Evolutionary conservation across 2,888 invertebrate genomes (phyloP), one percentile per base, ranked within the genome.

Genomic region (Volucella zonaria): DNA sequence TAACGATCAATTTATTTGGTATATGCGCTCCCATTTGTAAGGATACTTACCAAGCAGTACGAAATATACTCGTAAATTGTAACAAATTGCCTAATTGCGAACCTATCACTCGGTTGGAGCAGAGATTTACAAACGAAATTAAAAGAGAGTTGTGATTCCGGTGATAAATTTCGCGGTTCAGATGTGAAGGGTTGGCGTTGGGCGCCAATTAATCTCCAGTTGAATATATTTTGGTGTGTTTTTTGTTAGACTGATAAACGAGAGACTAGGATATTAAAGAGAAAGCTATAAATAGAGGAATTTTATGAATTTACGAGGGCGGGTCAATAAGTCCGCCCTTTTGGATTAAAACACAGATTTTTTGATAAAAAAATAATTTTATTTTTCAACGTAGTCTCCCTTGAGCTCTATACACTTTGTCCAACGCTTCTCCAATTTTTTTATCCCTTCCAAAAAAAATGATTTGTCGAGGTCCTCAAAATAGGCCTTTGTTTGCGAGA

Each of bases 81-180:
- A 54, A 79, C 79, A 78, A 83, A 83, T 79, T 59, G 59, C 71
- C 75, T 76, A 71, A 66, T 83, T 83, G 83, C 58, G 12, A 75
- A 56, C 18, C 54, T 43, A 66, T 79, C 42, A 0, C 18, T 1
- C 49, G 31, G 62, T 18, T 54, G 14, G 43, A 42, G 40, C 68
- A 64, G 68, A 58, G 78, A 82, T 78, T 82, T 82, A 74, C 51
- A 51, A 52, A 42, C 43, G 18, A 61, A 38, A 43, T 49, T 54
- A 52, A n/a, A 15, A 6, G 43, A 56, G 11, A 31, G 43, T 56
- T 61, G n/a, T 31, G 47, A 79, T 8, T 47, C 59, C 67, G 59
- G 51, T 52, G 52, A 74, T 71, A 67, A 67, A 82, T 77, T 67
- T 31, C 49, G 74, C 38, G 54, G 66, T 77, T 77, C 43, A 40